These are phyloP conservation scores for Erpetoichthys calabaricus DNA, from an alignment of 2,797 vertebrate genomes.

Conservation along the genomic window DNA sequence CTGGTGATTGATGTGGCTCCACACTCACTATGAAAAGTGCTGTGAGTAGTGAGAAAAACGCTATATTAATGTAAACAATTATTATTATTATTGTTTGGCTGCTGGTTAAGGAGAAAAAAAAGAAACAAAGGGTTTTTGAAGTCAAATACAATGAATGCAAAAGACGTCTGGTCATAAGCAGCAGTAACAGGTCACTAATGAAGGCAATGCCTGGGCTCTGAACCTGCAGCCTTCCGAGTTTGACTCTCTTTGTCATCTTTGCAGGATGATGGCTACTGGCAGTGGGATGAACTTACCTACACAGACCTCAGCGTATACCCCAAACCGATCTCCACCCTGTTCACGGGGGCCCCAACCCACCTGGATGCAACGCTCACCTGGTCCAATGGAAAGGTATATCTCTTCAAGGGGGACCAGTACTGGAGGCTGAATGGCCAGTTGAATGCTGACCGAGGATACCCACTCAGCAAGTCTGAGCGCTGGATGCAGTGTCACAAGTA, in stretches of 20 bases:
- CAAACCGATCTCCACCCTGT: constrained; percentile 57
- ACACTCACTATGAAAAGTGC: too few species aligned
- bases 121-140: too few species aligned
- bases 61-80: too few species aligned
- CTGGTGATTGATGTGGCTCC: too few species aligned
- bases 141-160: too few species aligned
- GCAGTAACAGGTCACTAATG: too few species aligned
- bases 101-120: too few species aligned
- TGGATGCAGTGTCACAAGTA: constrained; percentile 62
- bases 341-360: constrained; percentile 48
- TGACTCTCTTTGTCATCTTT: neutral
- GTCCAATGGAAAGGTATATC: constrained; percentile 62
- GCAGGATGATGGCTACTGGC: constrained; percentile 69
- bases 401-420: constrained; percentile 70
- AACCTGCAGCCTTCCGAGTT: too few species aligned
- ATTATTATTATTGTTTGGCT: too few species aligned
- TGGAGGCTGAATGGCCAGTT: constrained; percentile 63
- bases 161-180: too few species aligned
- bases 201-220: too few species aligned
- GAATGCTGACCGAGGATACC: constrained; percentile 57
- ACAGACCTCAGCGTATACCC: constrained; percentile 48
- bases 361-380: constrained; percentile 64
- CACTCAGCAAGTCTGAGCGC: constrained; percentile 47
- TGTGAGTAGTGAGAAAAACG: too few species aligned
- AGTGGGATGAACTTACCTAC: constrained; percentile 65